phyloP scores from a whole-genome alignment of 2,888 invertebrate species.

The Erebia epiphron region DNA sequence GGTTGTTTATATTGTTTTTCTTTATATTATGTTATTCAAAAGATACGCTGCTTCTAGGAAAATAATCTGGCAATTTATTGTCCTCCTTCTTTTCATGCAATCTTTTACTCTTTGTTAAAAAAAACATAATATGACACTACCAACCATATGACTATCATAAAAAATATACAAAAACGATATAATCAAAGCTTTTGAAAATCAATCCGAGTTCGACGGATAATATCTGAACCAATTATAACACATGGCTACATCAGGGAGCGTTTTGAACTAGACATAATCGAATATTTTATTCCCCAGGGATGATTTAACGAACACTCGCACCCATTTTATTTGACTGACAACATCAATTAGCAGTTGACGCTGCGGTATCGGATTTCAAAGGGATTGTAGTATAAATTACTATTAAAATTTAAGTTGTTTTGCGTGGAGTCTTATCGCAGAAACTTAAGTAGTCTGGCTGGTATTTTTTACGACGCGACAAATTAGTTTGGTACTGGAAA shows the following conservation, averaged over 20 bases:
- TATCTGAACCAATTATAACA: conserved; percentile 24
- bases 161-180: neutral
- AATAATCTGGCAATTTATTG: too few relatives aligned
- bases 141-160: neutral
- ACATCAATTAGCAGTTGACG: conserved; percentile 79
- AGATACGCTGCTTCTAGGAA: too few relatives aligned
- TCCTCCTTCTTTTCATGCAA: too few relatives aligned
- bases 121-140: too few relatives aligned
- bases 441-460: neutral
- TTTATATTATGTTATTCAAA: too few relatives aligned
- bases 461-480: neutral
- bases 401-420: conserved; percentile 65
- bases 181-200: conserved; percentile 18
- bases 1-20: too few relatives aligned
- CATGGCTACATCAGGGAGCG: conserved; percentile 16
- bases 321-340: conserved; percentile 77
- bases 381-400: conserved; percentile 64
- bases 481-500: too few relatives aligned
- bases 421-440: neutral
- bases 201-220: conserved; percentile 15
- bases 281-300: conserved; percentile 62
- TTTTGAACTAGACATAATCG: conserved; percentile 30
- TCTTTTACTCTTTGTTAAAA: too few relatives aligned
- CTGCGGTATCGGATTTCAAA: conserved; percentile 76
- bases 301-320: conserved; percentile 54